Conservation (phyloP, 2,797 vertebrate species). For the Tolypeutes matacus region DNA sequence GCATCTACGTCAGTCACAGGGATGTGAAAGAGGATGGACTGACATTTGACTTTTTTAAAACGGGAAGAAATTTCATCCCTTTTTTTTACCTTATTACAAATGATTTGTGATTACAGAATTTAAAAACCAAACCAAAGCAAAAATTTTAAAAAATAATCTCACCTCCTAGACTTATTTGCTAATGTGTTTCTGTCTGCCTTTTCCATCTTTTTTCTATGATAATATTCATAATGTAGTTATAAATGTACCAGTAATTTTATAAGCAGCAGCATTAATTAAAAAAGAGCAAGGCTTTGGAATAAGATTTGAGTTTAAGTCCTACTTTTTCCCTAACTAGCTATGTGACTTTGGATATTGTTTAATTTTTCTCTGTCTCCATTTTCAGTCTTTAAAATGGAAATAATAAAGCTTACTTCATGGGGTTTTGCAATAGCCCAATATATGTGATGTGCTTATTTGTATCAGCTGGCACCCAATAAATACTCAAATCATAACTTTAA, state of each 20-base stretch:
- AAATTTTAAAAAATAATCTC: not conserved
- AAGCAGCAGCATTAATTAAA: not conserved
- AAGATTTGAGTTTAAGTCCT: not conserved
- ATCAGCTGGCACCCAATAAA: not conserved
- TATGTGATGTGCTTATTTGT: not conserved
- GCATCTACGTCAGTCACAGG: not conserved
- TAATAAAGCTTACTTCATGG: not conserved
- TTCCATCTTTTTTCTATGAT: conserved; percentile 48
- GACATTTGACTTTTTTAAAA: not conserved
- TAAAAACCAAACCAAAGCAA: conserved; percentile 36
- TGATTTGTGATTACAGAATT: conserved; percentile 33
- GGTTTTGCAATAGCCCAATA: not conserved
- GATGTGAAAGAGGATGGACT: not conserved
- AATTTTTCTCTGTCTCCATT: conserved; percentile 43
- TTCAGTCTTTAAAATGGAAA: conserved; percentile 18
- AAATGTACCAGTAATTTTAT: not conserved
- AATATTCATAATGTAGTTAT: not conserved
- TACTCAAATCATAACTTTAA: conserved; percentile 1
- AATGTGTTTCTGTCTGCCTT: not conserved
- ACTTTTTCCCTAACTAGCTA: not conserved
- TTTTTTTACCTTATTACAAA: not conserved
- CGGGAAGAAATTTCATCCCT: not conserved
- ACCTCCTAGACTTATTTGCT: not conserved
- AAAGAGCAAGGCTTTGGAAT: not conserved
- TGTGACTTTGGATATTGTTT: not conserved